phyloP scores from a whole-genome alignment of 1,140 invertebrate genomes.

The Drosophila persimilis region DNA sequence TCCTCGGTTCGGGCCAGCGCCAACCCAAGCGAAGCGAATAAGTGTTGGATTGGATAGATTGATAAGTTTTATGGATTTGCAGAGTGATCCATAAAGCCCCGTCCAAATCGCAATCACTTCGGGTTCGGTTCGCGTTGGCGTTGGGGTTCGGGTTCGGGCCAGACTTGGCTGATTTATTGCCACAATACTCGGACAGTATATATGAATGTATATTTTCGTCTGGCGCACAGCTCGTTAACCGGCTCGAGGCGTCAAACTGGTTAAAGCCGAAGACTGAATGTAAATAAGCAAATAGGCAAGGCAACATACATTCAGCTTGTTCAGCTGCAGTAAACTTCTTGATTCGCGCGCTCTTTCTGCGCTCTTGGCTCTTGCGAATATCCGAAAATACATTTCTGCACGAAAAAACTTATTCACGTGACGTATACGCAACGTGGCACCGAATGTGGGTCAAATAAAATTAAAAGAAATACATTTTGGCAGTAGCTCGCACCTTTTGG shows the following conservation, averaged over 20 bases:
- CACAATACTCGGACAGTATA: not conserved
- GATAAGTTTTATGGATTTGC: conserved; percentile 25
- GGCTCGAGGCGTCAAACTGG: conserved; percentile 32
- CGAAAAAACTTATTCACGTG: conserved; percentile 42
- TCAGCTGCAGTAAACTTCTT: conserved; percentile 28
- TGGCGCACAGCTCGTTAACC: conserved; percentile 29
- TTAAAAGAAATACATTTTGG: conserved; percentile 33
- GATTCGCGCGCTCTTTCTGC: conserved; percentile 4
- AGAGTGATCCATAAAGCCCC: conserved; percentile 18
- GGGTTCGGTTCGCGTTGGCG: not conserved
- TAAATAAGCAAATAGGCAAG: conserved; percentile 32
- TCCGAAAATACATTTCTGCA: conserved; percentile 37
- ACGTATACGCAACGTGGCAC: conserved; percentile 69
- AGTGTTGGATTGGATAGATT: conserved; percentile 21
- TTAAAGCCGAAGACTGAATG: conserved; percentile 40
- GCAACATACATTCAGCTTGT: conserved; percentile 7
- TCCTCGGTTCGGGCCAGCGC: not conserved
- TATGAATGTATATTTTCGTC: conserved; percentile 18
- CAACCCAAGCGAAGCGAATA: conserved; percentile 19
- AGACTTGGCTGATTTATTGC: conserved; percentile 34
- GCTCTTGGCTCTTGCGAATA: not conserved
- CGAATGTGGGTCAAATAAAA: conserved; percentile 60
- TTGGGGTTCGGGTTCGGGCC: not conserved
- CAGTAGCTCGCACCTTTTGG: conserved; percentile 59
- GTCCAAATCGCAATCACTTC: too few species aligned